phyloP scores from a whole-genome alignment of 2,113 vertebrate species.

The Colossoma macropomum region DNA sequence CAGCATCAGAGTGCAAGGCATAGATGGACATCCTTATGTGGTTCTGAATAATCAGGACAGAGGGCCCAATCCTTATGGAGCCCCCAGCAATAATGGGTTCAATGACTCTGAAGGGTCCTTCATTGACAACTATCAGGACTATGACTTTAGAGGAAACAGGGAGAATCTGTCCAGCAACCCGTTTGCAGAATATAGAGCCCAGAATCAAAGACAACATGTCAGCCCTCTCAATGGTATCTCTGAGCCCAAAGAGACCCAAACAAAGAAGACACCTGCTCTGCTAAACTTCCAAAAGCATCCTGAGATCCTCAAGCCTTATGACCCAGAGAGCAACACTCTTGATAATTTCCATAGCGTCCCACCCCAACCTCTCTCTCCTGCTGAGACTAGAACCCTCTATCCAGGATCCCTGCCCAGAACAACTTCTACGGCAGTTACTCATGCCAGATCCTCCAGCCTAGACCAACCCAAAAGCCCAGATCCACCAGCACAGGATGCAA shows the following conservation, averaged over 20 bases:
- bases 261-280: conserved; percentile 72
- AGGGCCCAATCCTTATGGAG: conserved; percentile 71
- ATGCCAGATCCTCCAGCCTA: conserved; percentile 63
- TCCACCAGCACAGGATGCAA: conserved; percentile 40
- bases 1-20: conserved; percentile 95
- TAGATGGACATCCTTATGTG: conserved; percentile 95
- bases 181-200: conserved; percentile 75
- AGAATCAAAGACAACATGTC: conserved; percentile 67
- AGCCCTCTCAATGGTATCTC: conserved; percentile 72
- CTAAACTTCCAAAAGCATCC: conserved; percentile 93
- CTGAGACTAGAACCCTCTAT: conserved; percentile 65
- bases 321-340: conserved; percentile 84
- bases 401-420: conserved; percentile 71
- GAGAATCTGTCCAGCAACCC: conserved; percentile 74
- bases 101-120: conserved; percentile 69
- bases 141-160: conserved; percentile 68
- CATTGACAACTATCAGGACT: conserved; percentile 72
- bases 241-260: conserved; percentile 68
- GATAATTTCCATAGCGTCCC: conserved; percentile 65
- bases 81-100: conserved; percentile 74
- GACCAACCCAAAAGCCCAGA: conserved; percentile 59
- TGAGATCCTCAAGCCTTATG: conserved; percentile 90
- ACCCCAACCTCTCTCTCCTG: conserved; percentile 60
- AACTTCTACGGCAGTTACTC: conserved; percentile 52
- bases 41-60: conserved; percentile 93